Percentiles rank a stretch among this genome's conserved stretches.
These are phyloP conservation scores for Drosophila limbata DNA, from an alignment of 2,888 invertebrate species.

Conservation along the genomic window DNA sequence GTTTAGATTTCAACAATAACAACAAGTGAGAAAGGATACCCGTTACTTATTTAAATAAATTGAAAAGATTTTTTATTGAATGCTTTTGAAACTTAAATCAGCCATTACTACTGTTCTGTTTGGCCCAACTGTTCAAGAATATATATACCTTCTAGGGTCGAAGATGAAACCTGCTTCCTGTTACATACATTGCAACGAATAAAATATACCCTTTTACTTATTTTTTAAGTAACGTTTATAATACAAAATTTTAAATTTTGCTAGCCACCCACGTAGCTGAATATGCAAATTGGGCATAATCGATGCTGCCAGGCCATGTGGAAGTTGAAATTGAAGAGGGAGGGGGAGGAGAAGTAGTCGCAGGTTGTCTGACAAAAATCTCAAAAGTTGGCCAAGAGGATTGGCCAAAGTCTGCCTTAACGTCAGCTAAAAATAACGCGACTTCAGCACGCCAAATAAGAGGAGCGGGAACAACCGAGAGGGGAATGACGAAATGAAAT, in stretches of 20 bases:
- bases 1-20: neutral
- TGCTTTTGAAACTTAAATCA: too few relatives aligned
- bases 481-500: neutral
- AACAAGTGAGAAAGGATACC: too few relatives aligned
- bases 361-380: conserved; percentile 24
- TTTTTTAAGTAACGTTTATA: too few relatives aligned
- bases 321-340: conserved; percentile 1
- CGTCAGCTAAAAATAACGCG: conserved; percentile 50
- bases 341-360: neutral
- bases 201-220: too few relatives aligned
- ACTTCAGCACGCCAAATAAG: conserved; percentile 4
- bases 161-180: too few relatives aligned
- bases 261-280: conserved; percentile 11
- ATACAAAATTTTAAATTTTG: neutral
- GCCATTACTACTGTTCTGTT: too few relatives aligned
- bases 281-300: conserved; percentile 46
- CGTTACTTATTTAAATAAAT: too few relatives aligned
- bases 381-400: conserved; percentile 30
- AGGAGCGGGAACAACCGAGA: neutral
- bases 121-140: too few relatives aligned
- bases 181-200: too few relatives aligned
- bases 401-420: conserved; percentile 24
- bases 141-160: too few relatives aligned
- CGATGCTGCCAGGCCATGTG: conserved; percentile 33
- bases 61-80: too few relatives aligned